These are phyloP conservation scores for Rhea pennata DNA, from an alignment of 2,113 vertebrate species.

Conservation along the genomic window DNA sequence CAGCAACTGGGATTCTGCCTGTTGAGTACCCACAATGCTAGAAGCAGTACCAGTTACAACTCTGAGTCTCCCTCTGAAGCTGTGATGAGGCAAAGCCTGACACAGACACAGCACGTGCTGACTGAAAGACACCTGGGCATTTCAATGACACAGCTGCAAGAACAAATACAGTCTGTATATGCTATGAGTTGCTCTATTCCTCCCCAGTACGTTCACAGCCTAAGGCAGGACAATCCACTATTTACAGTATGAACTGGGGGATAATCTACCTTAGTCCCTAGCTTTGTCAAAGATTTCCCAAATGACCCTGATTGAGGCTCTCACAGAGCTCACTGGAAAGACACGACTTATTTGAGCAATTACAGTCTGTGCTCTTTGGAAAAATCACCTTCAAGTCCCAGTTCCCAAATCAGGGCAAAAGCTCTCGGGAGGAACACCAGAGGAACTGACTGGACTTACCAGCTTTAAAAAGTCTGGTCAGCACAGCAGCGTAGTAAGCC, in stretches of 20 bases:
- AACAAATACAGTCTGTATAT: not conserved
- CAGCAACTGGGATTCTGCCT: not conserved
- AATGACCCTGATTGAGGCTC: not conserved
- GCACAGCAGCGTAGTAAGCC: not conserved
- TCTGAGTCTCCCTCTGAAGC: not conserved
- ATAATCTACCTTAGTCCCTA: not conserved
- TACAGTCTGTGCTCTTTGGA: not conserved
- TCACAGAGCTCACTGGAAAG: slow-evolving; percentile 2
- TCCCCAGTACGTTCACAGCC: not conserved
- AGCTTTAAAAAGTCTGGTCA: not conserved
- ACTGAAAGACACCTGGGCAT: not conserved
- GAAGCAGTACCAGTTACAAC: not conserved
- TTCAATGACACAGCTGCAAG: not conserved
- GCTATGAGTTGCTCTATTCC: not conserved
- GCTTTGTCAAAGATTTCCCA: not conserved
- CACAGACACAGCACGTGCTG: not conserved
- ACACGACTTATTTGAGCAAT: not conserved
- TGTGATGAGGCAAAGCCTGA: not conserved
- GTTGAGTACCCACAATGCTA: not conserved
- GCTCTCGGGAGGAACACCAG: not conserved
- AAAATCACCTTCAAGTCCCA: not conserved
- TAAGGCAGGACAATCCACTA: not conserved
- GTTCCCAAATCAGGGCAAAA: not conserved
- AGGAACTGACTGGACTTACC: not conserved
- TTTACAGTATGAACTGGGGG: not conserved